Conservation (phyloP, 1,140 invertebrate species). For the Arctopsyche grandis region DNA sequence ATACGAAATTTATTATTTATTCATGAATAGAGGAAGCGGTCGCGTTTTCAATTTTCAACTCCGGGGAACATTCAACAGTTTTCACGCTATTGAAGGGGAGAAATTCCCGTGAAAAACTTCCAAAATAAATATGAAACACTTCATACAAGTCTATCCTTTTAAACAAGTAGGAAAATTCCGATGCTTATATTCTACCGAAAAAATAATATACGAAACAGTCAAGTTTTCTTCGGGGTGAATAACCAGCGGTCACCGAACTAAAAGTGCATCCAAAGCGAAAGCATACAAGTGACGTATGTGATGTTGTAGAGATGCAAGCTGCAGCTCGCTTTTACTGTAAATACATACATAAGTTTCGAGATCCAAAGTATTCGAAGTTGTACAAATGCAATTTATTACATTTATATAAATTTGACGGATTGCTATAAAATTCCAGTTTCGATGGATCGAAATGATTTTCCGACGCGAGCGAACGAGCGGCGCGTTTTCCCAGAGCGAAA, state of each 20-base stretch:
- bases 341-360: too few species aligned
- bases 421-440: too few species aligned
- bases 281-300: conserved; percentile 27
- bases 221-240: not conserved
- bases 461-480: not conserved
- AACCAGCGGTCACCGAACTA: conserved; percentile 27
- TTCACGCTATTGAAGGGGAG: not conserved
- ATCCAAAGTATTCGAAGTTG: not conserved
- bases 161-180: too few species aligned
- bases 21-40: not conserved
- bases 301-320: conserved; percentile 28
- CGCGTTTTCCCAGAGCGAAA: too few species aligned
- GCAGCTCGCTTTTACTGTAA: not conserved
- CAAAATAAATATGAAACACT: too few species aligned
- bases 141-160: too few species aligned
- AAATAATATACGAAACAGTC: too few species aligned
- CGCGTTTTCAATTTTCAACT: conserved; percentile 12
- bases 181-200: too few species aligned
- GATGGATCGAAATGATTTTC: not conserved
- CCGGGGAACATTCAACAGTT: conserved; percentile 3
- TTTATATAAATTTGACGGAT: too few species aligned
- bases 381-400: too few species aligned
- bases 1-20: too few species aligned
- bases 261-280: conserved; percentile 47
- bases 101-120: not conserved